Percentiles rank a stretch among this genome's conserved stretches.
These are phyloP conservation scores for Halocaridina rubra DNA, from an alignment of 2,888 invertebrate genomes.

Conservation along the genomic window DNA sequence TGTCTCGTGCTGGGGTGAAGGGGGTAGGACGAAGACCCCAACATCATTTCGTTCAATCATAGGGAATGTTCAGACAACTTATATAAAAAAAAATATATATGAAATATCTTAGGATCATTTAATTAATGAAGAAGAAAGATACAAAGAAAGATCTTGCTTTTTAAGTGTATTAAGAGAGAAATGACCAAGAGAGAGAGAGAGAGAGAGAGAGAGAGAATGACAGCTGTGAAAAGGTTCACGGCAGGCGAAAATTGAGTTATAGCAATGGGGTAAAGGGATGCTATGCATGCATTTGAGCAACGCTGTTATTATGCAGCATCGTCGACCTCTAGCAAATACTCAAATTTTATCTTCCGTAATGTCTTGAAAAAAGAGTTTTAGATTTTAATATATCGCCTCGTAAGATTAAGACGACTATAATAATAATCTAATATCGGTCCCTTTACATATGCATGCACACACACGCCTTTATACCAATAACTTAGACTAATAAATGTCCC, in stretches of 20 bases:
- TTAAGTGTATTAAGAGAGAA: too few relatives aligned
- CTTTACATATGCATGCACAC: conserved; percentile 34
- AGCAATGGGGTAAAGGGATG: background rate
- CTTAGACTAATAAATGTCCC: background rate
- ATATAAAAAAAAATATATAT: too few relatives aligned
- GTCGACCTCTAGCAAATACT: background rate
- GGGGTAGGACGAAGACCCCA: too few relatives aligned
- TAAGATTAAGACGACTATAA: background rate
- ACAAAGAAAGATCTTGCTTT: too few relatives aligned
- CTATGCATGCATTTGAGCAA: background rate
- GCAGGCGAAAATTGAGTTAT: background rate
- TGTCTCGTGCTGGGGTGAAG: conserved; percentile 50
- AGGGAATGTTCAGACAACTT: conserved; percentile 40
- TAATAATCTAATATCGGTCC: background rate
- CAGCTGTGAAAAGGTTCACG: too few relatives aligned
- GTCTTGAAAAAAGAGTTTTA: too few relatives aligned
- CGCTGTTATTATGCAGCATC: background rate
- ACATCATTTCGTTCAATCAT: conserved; percentile 57
- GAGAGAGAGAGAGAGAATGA: too few relatives aligned
- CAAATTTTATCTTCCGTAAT: conserved; percentile 33
- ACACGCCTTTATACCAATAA: conserved; percentile 27
- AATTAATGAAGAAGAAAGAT: too few relatives aligned
- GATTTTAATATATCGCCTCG: too few relatives aligned
- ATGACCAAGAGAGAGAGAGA: too few relatives aligned
- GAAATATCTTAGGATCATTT: too few relatives aligned